A percentile compares a stretch with the other conserved stretches of the same genome.
Evolutionary conservation across 2,113 vertebrate genomes (phyloP).

Genomic region (Trematomus loennbergii): DNA sequence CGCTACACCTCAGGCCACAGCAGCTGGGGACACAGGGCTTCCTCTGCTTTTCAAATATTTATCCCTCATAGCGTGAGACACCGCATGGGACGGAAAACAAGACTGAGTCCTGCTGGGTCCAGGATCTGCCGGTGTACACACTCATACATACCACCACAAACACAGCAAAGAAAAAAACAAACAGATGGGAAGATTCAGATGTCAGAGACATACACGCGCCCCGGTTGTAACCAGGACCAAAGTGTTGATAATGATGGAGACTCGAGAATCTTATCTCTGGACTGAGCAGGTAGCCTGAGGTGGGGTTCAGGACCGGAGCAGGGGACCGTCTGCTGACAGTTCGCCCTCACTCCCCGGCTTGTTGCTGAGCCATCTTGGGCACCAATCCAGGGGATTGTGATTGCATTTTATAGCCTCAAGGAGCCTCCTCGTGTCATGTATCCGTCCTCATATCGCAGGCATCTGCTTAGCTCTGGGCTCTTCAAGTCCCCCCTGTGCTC

Average conservation of each 20-base stretch:
- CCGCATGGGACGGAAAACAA: conserved; percentile 68
- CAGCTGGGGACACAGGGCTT: conserved; percentile 50
- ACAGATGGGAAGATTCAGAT: conserved; percentile 55
- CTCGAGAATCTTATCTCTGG: conserved; percentile 13
- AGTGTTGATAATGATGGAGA: conserved; percentile 20
- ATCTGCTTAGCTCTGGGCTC: conserved; percentile 72
- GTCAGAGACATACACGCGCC: conserved; percentile 22
- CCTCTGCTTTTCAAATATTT: conserved; percentile 80
- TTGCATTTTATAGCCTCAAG: conserved; percentile 65
- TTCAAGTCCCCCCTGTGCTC: conserved; percentile 48
- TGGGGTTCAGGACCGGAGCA: conserved; percentile 39
- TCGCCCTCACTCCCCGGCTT: conserved; percentile 37
- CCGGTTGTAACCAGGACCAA: conserved; percentile 16
- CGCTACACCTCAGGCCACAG: conserved; percentile 31
- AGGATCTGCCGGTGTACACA: conserved; percentile 56
- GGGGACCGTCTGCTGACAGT: conserved; percentile 43
- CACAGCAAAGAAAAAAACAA: conserved; percentile 47
- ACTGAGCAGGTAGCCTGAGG: conserved; percentile 45
- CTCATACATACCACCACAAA: conserved; percentile 48
- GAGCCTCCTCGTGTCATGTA: conserved; percentile 52
- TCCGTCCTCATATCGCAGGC: conserved; percentile 60
- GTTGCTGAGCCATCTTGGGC: conserved; percentile 57
- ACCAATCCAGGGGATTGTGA: conserved; percentile 59
- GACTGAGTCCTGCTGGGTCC: conserved; percentile 54
- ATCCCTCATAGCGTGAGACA: conserved; percentile 63